Percentiles rank a stretch among this genome's conserved stretches.
These are phyloP conservation scores for Cryptocheilus praepositus DNA, from an alignment of 2,888 invertebrate species.

Conservation along the genomic window DNA sequence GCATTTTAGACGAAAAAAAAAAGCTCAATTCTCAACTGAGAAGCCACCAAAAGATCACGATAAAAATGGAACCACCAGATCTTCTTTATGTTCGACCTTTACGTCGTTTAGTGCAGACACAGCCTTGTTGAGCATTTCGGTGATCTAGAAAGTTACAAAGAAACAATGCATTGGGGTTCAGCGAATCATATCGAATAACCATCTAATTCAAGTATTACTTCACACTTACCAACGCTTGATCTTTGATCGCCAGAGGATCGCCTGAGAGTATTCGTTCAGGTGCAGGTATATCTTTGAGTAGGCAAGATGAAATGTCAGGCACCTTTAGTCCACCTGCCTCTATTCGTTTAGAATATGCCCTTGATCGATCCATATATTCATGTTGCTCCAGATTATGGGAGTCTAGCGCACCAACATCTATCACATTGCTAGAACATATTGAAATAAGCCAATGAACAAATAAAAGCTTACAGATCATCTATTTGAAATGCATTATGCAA, in stretches of 20 bases:
- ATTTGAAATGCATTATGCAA: background rate
- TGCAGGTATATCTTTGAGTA: slow-evolving; percentile 85
- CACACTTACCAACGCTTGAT: slow-evolving; percentile 83
- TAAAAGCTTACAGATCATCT: slow-evolving; percentile 1
- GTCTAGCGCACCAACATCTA: slow-evolving; percentile 94
- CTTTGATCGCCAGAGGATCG: slow-evolving; percentile 79
- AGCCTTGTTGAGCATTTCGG: slow-evolving; percentile 82
- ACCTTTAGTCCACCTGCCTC: slow-evolving; percentile 74
- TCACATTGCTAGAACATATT: slow-evolving; percentile 84
- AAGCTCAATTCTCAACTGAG: slow-evolving; percentile 28
- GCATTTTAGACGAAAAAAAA: slow-evolving; percentile 32
- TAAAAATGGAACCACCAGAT: slow-evolving; percentile 90
- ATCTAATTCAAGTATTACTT: background rate
- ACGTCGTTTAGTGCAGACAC: slow-evolving; percentile 85
- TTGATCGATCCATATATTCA: slow-evolving; percentile 84
- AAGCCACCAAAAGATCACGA: slow-evolving; percentile 64
- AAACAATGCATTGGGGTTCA: too few relatives aligned
- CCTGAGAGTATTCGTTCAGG: slow-evolving; percentile 82
- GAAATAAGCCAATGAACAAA: slow-evolving; percentile 1
- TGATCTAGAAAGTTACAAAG: slow-evolving; percentile 80
- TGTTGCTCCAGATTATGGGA: slow-evolving; percentile 92
- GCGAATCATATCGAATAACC: too few relatives aligned
- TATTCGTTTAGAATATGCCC: slow-evolving; percentile 71
- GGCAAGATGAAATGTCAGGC: slow-evolving; percentile 74
- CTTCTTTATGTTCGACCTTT: slow-evolving; percentile 92